Evolutionary conservation across 2,888 invertebrate genomes (phyloP).

Genomic region (Epistrophella euchroma): DNA sequence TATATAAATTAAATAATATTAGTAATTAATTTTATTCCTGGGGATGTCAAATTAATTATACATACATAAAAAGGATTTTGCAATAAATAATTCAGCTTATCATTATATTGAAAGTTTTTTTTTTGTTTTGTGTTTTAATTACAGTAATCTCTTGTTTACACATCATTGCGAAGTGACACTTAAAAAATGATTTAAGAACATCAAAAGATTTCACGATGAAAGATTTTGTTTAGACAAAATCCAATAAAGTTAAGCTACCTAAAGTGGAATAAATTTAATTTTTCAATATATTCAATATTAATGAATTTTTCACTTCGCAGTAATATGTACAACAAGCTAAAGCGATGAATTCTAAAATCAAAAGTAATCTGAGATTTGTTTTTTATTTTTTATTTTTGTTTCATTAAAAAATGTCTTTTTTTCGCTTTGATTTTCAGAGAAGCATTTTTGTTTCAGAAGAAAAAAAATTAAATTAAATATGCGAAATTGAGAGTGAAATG

Average conservation of each 20-base stretch:
- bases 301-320: background rate
- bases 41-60: conserved; percentile 54
- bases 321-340: conserved; percentile 5
- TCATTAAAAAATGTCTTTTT: conserved; percentile 55
- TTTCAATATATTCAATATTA: too few species aligned
- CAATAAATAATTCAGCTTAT: conserved; percentile 74
- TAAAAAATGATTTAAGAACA: background rate
- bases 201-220: background rate
- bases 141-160: conserved; percentile 12
- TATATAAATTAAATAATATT: conserved; percentile 63
- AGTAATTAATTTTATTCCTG: conserved; percentile 59
- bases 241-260: conserved; percentile 2
- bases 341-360: conserved; percentile 45
- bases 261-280: background rate
- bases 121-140: conserved; percentile 13
- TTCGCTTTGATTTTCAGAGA: conserved; percentile 53
- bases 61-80: conserved; percentile 51
- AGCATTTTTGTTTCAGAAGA: conserved; percentile 45
- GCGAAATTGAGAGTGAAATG: conserved; percentile 50
- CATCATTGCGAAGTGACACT: conserved; percentile 16
- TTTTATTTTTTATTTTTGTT: conserved; percentile 14
- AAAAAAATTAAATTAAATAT: conserved; percentile 44
- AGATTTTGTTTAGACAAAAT: background rate
- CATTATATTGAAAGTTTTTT: conserved; percentile 37
- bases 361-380: conserved; percentile 49